Base-by-base conservation (phyloP, 2,888 invertebrate species). In the Conchocele bisecta region DNA sequence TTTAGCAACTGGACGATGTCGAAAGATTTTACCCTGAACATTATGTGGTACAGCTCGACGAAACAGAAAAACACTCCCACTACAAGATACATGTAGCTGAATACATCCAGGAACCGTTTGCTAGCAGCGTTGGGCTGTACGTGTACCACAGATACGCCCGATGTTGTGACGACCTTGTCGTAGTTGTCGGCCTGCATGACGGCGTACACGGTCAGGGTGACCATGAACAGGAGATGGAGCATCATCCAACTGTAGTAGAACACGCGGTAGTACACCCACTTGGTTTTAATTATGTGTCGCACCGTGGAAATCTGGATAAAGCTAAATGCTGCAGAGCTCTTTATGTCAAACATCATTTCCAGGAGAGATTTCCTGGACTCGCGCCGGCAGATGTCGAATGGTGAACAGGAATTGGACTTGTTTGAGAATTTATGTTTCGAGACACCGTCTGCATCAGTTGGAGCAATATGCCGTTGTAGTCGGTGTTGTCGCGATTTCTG, bases 261-360 rank as follows among this genome's bases (percentile, higher is more conserved):
- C 44, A 28, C 48, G 15, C 78, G 26, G 42, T 83, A 82, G 29
- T 54, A 50, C 20, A 51, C 28, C 86, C 84, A 86, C 69, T 86
- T 86, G 41, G 70, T 65, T 63, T 79, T 78, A 44, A 86, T 81
- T 2, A 84, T 75, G 24, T 75, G 75, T 33, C 77, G 67, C n/a
- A 86, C 74, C 9, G 79, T 79, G 9, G 65, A 65, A 17, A 78
- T 66, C 50, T 81, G 79, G 24, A 84, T 80, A 9, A 86, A 75
- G 17, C 79, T 74, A 39, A 83, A 83, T 1, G 83, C 83, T 22
- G 77, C 65, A 24, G 65, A 50, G 26, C 66, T 60, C 39, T 77
- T 64, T 11, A 79, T 77, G 44, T 82, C 77, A 73, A 82, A 84
- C 65, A 84, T 81, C 53, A 75, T 83, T 64, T 86, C 84, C 4